A percentile compares a stretch with the other conserved stretches of the same genome.
These are phyloP conservation scores for Trachymyrmex septentrionalis DNA, from an alignment of 1,140 invertebrate genomes.

Conservation along the genomic window DNA sequence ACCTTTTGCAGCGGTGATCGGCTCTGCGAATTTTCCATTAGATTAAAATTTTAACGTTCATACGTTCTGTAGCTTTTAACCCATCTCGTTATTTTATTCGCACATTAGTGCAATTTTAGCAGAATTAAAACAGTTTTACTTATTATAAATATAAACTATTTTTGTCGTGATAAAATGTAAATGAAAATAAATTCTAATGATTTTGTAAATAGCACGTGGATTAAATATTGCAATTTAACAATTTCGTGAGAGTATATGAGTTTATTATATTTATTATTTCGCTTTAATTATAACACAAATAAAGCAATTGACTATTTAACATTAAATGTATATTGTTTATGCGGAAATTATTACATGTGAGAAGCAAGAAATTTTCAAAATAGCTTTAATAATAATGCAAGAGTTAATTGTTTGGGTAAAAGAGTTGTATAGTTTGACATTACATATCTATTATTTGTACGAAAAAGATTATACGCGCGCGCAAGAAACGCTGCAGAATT, in stretches of 20 bases:
- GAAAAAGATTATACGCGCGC: not conserved
- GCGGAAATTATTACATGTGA: not conserved
- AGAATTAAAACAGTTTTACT: constrained; percentile 13
- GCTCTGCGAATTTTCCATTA: not conserved
- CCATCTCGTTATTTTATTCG: not conserved
- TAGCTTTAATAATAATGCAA: not conserved
- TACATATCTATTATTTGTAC: not conserved
- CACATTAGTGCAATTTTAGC: not conserved
- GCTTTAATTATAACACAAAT: not conserved
- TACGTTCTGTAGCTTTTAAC: not conserved
- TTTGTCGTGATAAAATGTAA: not conserved
- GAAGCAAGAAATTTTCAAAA: not conserved
- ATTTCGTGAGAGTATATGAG: not conserved
- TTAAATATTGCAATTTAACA: not conserved
- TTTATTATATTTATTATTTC: not conserved
- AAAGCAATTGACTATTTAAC: not conserved
- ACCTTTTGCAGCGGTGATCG: not conserved
- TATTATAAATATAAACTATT: not conserved
- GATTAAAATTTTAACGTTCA: constrained; percentile 20
- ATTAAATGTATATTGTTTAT: not conserved
- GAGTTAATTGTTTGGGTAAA: not conserved
- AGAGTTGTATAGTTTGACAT: not conserved
- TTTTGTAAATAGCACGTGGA: not conserved
- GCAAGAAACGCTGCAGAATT: not conserved
- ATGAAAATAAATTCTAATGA: not conserved